A percentile compares a stretch with the other conserved stretches of the same genome.
Conservation (phyloP, 2,797 vertebrate species). For the Morus bassanus region DNA sequence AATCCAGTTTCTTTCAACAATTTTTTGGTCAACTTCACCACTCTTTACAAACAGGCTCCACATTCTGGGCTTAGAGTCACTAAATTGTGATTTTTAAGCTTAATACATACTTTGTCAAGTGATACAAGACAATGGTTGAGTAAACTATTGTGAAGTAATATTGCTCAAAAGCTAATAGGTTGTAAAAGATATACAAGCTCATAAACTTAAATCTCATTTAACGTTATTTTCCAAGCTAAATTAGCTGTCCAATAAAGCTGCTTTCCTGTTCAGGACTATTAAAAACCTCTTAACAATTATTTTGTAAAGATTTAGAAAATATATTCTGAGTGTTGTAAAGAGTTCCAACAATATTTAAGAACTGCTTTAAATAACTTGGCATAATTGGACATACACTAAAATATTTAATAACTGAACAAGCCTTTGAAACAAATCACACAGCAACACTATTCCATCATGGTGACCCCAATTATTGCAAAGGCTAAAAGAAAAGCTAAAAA, state of each 20-base stretch:
- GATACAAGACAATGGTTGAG: not conserved
- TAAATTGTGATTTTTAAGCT: not conserved
- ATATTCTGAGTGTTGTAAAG: conserved; percentile 23
- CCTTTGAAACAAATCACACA: conserved; percentile 59
- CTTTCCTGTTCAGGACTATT: conserved; percentile 48
- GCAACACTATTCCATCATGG: not conserved
- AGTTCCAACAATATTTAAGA: not conserved
- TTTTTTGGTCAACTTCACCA: not conserved
- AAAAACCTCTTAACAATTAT: conserved; percentile 62
- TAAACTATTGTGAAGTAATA: not conserved
- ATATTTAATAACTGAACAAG: conserved; percentile 57
- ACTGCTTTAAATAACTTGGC: conserved; percentile 16
- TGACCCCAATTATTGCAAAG: conserved; percentile 11
- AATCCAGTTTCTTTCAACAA: not conserved
- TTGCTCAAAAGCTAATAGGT: not conserved
- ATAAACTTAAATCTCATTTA: conserved; percentile 23
- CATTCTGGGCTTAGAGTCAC: not conserved
- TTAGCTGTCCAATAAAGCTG: conserved; percentile 34
- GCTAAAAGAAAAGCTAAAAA: conserved; percentile 29
- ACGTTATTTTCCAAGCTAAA: not conserved
- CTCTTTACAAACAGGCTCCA: not conserved
- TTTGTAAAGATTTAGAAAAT: conserved; percentile 51
- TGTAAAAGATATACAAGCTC: not conserved
- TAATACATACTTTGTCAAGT: not conserved
- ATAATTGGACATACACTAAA: conserved; percentile 47